Base-by-base conservation (phyloP, 2,797 vertebrate species). In the Euthynnus affinis region DNA sequence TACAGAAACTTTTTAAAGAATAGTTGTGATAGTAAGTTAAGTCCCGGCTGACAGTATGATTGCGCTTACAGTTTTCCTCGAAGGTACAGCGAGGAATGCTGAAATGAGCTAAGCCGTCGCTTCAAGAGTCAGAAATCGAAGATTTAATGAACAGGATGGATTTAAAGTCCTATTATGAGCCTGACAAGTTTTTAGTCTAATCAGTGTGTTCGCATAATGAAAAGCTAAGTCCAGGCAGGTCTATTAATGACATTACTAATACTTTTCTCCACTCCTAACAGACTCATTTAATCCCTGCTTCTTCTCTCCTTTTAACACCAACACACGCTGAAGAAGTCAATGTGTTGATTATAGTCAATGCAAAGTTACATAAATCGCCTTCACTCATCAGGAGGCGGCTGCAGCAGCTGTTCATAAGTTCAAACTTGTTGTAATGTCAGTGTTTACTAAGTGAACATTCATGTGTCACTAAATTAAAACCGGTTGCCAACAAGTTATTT, bases 141-240 rank as follows among this genome's bases (percentile, higher is more conserved):
- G 34, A 40, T 61, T 67, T 57, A 56, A 58, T 10, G 25, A 20
- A 55, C 2, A 44, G 5, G 55, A 70, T 48, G 65, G n/a, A 44
- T 66, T n/a, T 27, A 6, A 82, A 59, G 48, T 13, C 40, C 53
- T 51, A 18, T 64, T 59, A 70, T 63, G 25, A 74, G 61, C 58
- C 67, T 23, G 44, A 64, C 49, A 25, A 52, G 62, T 15, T 61
- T 61, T 62, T 25, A 37, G 60, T 59, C 55, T 76, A 68, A 49
- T 49, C 55, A 62, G 67, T 23, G 55, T 62, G 68, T 78, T 48
- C 15, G 67, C 42, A 37, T 81, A 76, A 76, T 46, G 53, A 81
- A 59, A 80, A 69, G 64, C 25, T 48, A 22, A 65, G 34, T 70
- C 53, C 40, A 48, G 48, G 9, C 23, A 20, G 46, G 42, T 46